Percentiles rank a stretch among this genome's conserved stretches.
Evolutionary conservation across 2,888 invertebrate genomes (phyloP).

Genomic region (Cephus rjabovi): DNA sequence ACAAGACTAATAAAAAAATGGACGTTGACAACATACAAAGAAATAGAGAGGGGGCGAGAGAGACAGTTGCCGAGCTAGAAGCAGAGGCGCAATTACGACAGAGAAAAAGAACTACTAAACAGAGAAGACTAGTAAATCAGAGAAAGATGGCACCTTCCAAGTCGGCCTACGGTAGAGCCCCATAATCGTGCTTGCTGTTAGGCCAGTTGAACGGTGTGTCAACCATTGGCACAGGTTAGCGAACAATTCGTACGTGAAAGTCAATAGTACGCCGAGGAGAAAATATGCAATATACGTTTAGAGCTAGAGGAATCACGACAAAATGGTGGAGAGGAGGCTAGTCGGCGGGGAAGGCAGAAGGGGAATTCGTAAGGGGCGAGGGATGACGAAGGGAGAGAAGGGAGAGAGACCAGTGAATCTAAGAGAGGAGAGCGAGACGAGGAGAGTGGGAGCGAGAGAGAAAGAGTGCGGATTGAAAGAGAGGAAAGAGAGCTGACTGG

Average conservation of each 20-base stretch:
- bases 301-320: conserved; percentile 63
- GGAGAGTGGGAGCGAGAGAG: conserved; percentile 30
- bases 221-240: conserved; percentile 48
- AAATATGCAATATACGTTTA: conserved; percentile 51
- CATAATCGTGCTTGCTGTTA: conserved; percentile 54
- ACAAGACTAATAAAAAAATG: not conserved
- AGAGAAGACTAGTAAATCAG: conserved; percentile 7
- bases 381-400: conserved; percentile 30
- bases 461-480: conserved; percentile 39
- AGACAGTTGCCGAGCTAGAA: conserved; percentile 3
- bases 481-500: conserved; percentile 53
- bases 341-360: conserved; percentile 34
- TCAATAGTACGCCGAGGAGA: conserved; percentile 31
- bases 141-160: conserved; percentile 52
- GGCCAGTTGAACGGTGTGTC: conserved; percentile 45
- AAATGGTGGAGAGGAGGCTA: conserved; percentile 52
- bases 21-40: not conserved
- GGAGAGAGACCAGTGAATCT: conserved; percentile 24
- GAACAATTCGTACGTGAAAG: conserved; percentile 32
- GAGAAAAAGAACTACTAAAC: conserved; percentile 18
- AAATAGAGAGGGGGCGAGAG: not conserved
- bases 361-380: conserved; percentile 20
- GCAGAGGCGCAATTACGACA: conserved; percentile 11
- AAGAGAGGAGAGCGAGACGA: conserved; percentile 37
- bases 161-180: conserved; percentile 56